phyloP scores from a whole-genome alignment of 2,888 invertebrate species.

The Cerastis leucographa region DNA sequence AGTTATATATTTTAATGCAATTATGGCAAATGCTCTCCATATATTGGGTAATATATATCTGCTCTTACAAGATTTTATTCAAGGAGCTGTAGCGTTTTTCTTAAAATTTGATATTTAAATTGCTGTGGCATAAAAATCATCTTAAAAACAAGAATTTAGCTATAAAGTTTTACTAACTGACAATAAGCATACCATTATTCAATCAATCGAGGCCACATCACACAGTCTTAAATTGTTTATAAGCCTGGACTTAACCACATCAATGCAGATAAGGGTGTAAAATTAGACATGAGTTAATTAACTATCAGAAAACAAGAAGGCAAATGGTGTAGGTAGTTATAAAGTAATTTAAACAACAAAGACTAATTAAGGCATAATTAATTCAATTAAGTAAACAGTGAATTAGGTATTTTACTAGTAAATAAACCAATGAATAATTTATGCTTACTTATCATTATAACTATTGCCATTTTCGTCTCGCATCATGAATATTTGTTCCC shows the following conservation, averaged over 20 bases:
- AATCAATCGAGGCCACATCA: constrained; percentile 33
- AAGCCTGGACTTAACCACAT: not conserved
- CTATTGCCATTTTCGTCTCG: constrained; percentile 92
- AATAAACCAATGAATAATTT: not conserved
- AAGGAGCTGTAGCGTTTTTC: not conserved
- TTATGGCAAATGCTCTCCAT: not conserved
- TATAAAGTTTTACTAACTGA: not conserved
- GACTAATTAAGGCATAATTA: not conserved
- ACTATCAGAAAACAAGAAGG: not conserved
- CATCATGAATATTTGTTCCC: constrained; percentile 95
- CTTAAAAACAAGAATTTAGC: not conserved
- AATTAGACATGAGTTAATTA: not conserved
- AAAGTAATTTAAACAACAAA: not conserved
- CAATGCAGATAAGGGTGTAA: not conserved
- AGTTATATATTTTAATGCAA: constrained; percentile 1
- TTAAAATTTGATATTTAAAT: not conserved
- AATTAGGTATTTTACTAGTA: not conserved
- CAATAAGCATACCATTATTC: not conserved
- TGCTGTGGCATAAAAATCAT: not conserved
- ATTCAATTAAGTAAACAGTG: not conserved
- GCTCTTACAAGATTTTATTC: not conserved
- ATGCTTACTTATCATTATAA: constrained; percentile 89
- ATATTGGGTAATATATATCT: not conserved
- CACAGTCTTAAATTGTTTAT: constrained; percentile 18
- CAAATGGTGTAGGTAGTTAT: not conserved